Conservation (phyloP, 2,888 invertebrate genomes). For the Polymixis lichenea region DNA sequence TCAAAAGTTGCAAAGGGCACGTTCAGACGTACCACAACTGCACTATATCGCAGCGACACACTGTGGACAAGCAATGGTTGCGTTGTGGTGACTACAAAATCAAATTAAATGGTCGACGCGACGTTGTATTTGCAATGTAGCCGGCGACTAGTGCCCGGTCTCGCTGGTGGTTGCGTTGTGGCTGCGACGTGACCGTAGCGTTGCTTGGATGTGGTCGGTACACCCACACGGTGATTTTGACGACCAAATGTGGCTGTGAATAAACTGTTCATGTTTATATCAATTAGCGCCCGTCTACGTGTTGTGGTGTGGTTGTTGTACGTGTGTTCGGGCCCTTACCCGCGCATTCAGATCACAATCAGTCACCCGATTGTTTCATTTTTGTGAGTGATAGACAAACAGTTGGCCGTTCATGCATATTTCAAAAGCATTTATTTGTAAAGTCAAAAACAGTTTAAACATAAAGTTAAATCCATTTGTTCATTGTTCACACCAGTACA, state of each 20-base stretch:
- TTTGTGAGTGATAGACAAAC: neutral
- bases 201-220: neutral
- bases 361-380: constrained; percentile 14
- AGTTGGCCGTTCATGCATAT: constrained; percentile 5
- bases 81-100: neutral
- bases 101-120: no score
- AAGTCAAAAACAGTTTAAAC: constrained; percentile 10
- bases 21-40: neutral
- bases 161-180: no score
- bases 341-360: neutral
- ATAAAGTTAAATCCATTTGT: constrained; percentile 23
- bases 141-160: no score
- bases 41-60: neutral
- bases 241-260: neutral
- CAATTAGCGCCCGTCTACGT: neutral
- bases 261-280: neutral
- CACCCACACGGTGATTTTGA: neutral
- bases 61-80: neutral
- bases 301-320: neutral
- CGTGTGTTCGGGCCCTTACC: neutral
- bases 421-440: constrained; percentile 23
- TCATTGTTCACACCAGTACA: neutral
- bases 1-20: neutral
- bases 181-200: no score
- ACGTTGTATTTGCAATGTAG: neutral